Evolutionary conservation across 2,888 invertebrate species (phyloP).

Genomic region (Hydropsyche betteni): DNA sequence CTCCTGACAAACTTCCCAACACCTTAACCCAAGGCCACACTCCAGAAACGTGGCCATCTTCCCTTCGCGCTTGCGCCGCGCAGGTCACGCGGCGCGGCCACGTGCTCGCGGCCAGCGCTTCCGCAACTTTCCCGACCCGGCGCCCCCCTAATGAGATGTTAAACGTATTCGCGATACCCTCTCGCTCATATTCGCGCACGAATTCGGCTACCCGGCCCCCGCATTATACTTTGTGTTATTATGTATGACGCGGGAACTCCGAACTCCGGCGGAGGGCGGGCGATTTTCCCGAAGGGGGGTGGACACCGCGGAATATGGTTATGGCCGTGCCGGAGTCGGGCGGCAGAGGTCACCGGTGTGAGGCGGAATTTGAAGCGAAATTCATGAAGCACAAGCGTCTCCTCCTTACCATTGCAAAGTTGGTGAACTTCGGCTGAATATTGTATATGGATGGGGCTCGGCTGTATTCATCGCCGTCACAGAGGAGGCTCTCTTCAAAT

Average conservation of each 20-base stretch:
- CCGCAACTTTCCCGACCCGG: not conserved
- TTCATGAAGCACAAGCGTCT: slow-evolving; percentile 54
- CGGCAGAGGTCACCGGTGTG: slow-evolving; percentile 45
- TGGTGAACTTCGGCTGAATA: slow-evolving; percentile 55
- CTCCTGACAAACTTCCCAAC: no score
- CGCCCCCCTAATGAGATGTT: slow-evolving; percentile 48
- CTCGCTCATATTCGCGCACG: slow-evolving; percentile 58
- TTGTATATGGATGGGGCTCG: slow-evolving; percentile 49
- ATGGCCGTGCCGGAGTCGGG: slow-evolving; percentile 50
- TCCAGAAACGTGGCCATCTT: not conserved
- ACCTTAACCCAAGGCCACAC: no score
- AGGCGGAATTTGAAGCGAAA: slow-evolving; percentile 64
- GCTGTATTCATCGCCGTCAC: slow-evolving; percentile 49
- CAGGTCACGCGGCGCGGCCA: no score
- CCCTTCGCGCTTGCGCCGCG: no score
- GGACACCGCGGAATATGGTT: slow-evolving; percentile 37
- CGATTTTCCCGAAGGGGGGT: slow-evolving; percentile 58
- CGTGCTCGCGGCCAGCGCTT: no score
- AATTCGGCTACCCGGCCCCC: slow-evolving; percentile 46
- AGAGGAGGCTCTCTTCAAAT: slow-evolving; percentile 42
- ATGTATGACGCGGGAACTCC: slow-evolving; percentile 57
- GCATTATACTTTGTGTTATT: slow-evolving; percentile 70
- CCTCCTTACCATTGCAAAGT: slow-evolving; percentile 67
- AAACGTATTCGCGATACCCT: slow-evolving; percentile 45
- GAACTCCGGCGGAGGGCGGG: no score